Percentiles rank a stretch among this genome's conserved stretches.
These are phyloP conservation scores for Harmothoe impar DNA, from an alignment of 2,888 invertebrate species.

Conservation along the genomic window DNA sequence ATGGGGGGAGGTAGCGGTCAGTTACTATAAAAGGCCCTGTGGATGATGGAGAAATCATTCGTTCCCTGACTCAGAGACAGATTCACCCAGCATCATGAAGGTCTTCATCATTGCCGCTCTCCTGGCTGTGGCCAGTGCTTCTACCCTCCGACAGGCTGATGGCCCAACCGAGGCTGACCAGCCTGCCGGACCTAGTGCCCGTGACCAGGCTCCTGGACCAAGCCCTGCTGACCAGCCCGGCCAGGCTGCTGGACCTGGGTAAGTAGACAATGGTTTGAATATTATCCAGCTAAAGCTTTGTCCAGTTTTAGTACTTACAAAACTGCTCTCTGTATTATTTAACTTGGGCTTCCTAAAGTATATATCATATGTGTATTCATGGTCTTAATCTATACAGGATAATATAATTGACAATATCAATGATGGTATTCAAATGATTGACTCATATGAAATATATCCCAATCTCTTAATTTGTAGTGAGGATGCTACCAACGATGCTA, in stretches of 20 bases:
- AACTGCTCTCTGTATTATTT: too few species aligned
- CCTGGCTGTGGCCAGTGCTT: slow-evolving; percentile 14
- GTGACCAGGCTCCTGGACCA: not conserved
- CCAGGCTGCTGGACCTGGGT: slow-evolving; percentile 14
- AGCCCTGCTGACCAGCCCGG: not conserved
- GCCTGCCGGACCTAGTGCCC: not conserved
- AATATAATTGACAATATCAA: too few species aligned
- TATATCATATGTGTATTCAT: too few species aligned
- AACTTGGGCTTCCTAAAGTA: too few species aligned
- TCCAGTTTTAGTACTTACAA: too few species aligned
- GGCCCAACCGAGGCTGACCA: not conserved
- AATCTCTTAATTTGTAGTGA: not conserved
- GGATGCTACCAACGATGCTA: not conserved
- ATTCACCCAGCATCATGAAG: not conserved
- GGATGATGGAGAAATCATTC: not conserved
- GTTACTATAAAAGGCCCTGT: not conserved
- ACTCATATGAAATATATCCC: too few species aligned
- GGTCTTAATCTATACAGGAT: too few species aligned
- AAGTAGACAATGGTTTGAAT: not conserved
- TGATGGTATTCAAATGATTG: too few species aligned
- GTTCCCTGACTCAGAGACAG: not conserved
- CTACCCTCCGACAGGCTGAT: not conserved
- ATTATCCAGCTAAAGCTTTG: too few species aligned
- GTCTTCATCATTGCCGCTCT: slow-evolving; percentile 29
- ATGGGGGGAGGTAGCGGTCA: not conserved